Percentiles rank a stretch among this genome's conserved stretches.
These are phyloP conservation scores for Drymodes brunneopygia DNA, from an alignment of 2,113 vertebrate genomes.

Conservation along the genomic window DNA sequence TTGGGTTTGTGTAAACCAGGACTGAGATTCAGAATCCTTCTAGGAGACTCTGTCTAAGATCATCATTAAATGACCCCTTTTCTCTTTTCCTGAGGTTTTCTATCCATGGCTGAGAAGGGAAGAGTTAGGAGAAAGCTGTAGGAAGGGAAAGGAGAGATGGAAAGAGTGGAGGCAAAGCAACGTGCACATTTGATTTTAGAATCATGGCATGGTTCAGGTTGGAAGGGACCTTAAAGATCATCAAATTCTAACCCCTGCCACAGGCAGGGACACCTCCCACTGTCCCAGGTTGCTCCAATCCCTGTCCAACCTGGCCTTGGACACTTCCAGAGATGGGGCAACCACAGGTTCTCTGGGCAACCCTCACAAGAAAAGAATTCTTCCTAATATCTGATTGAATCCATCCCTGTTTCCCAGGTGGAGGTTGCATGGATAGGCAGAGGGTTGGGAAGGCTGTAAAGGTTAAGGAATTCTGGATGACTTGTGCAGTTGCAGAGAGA, in stretches of 20 bases:
- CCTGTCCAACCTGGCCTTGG: fast-evolving
- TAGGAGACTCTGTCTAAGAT: not conserved
- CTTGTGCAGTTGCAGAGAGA: not conserved
- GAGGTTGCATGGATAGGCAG: not conserved
- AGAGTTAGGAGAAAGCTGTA: not conserved
- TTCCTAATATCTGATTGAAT: not conserved
- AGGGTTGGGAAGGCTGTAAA: not conserved
- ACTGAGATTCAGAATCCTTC: not conserved
- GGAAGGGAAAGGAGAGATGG: not conserved
- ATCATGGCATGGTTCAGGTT: not conserved
- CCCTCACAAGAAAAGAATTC: not conserved
- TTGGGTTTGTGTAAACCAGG: not conserved
- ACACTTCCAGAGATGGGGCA: not conserved
- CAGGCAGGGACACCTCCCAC: not conserved
- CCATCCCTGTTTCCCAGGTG: not conserved
- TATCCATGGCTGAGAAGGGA: not conserved
- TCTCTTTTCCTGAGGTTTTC: not conserved
- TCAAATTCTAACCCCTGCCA: not conserved
- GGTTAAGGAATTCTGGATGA: not conserved
- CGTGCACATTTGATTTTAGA: not conserved
- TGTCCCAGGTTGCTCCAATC: not conserved
- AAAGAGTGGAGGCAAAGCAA: not conserved
- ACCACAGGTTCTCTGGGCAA: not conserved
- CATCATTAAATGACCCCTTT: not conserved
- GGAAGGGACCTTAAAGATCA: not conserved